Percentiles rank a stretch among this genome's conserved stretches.
Evolutionary conservation across 1,140 invertebrate species (phyloP).

Genomic region (Rhynchophorus ferrugineus): DNA sequence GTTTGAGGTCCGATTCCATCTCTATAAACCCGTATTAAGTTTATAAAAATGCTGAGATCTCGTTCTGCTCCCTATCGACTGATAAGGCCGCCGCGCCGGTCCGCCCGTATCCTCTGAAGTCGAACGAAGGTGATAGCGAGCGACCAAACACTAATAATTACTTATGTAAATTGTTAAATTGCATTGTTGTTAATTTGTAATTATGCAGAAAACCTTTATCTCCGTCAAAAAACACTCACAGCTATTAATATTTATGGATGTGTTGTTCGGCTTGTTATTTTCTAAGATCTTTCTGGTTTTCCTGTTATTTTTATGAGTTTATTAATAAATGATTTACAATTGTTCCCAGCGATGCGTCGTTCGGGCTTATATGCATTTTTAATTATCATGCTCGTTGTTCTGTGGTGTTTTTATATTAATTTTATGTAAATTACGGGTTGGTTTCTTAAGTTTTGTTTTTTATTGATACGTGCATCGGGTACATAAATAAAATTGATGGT

Average conservation of each 20-base stretch:
- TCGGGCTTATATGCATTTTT: no score
- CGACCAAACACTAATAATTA: conserved; percentile 26
- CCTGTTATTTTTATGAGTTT: conserved; percentile 6
- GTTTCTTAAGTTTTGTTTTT: no score
- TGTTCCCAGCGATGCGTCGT: no score
- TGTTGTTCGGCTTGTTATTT: conserved; percentile 4
- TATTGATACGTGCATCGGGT: no score
- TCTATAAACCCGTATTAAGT: background rate
- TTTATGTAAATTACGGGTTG: no score
- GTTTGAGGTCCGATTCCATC: background rate
- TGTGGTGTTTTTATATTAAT: no score
- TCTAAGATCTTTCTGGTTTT: background rate
- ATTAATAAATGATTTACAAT: background rate
- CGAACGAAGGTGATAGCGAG: conserved; percentile 13
- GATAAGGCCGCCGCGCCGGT: background rate
- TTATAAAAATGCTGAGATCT: background rate
- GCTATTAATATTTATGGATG: conserved; percentile 24
- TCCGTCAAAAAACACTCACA: conserved; percentile 17
- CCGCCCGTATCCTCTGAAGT: background rate
- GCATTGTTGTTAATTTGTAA: conserved; percentile 24
- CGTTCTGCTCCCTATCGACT: conserved; percentile 1
- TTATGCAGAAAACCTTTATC: conserved; percentile 20
- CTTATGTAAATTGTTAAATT: conserved; percentile 24
- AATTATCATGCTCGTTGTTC: no score
- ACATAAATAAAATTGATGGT: no score